phyloP scores from a whole-genome alignment of 2,888 invertebrate genomes.

The Epicampocera succincta region DNA sequence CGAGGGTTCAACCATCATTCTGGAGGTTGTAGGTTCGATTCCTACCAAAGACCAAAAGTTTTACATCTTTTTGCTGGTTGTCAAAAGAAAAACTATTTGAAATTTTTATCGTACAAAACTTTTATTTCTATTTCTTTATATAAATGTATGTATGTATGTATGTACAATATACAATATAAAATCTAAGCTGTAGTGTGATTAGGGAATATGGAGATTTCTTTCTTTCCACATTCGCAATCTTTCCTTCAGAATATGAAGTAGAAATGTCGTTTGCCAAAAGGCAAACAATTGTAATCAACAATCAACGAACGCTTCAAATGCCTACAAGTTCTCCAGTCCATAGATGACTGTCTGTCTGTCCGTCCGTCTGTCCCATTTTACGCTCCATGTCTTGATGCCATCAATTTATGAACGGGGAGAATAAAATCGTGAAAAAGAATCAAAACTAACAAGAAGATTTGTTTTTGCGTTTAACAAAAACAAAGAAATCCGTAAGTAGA shows the following conservation, averaged over 20 bases:
- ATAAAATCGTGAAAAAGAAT: slow-evolving; percentile 21
- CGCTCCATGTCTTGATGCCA: slow-evolving; percentile 38
- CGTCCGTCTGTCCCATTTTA: neutral
- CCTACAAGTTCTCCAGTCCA: slow-evolving; percentile 36
- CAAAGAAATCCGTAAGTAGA: slow-evolving; percentile 28
- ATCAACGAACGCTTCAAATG: slow-evolving; percentile 57
- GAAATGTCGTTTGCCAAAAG: slow-evolving; percentile 68
- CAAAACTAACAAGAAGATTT: slow-evolving; percentile 37
- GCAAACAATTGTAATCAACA: slow-evolving; percentile 69
- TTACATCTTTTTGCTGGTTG: too few species aligned
- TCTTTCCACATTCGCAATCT: neutral
- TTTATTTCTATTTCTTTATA: too few species aligned
- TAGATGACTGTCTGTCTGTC: slow-evolving; percentile 6
- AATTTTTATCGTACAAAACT: too few species aligned
- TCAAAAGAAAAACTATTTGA: too few species aligned
- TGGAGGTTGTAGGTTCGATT: too few species aligned
- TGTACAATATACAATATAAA: too few species aligned
- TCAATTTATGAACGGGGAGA: slow-evolving; percentile 40
- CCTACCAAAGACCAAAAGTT: too few species aligned
- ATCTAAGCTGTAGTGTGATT: too few species aligned
- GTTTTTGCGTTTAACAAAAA: slow-evolving; percentile 38
- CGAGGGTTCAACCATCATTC: too few species aligned
- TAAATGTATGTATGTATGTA: too few species aligned
- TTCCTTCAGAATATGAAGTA: slow-evolving; percentile 34
- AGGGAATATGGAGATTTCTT: too few species aligned